These are phyloP conservation scores for Amphiprion percula DNA, from an alignment of 2,113 vertebrate species.

Conservation along the genomic window DNA sequence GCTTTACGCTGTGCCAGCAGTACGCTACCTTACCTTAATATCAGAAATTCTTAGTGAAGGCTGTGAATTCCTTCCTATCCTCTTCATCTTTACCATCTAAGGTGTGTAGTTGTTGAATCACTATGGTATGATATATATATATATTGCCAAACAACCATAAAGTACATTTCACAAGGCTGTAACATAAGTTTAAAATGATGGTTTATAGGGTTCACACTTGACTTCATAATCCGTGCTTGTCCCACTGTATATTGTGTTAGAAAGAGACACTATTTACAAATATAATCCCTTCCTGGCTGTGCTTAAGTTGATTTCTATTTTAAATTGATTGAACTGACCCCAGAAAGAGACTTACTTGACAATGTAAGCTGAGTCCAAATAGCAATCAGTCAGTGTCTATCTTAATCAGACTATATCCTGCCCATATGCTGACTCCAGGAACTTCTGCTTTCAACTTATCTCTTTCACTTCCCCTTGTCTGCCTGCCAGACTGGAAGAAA, in stretches of 20 bases:
- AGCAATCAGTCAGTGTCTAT: conserved; percentile 72
- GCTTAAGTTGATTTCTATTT: conserved; percentile 55
- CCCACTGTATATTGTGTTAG: neutral
- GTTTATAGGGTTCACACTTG: neutral
- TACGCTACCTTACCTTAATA: no score
- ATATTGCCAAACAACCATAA: conserved; percentile 2
- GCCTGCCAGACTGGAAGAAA: conserved; percentile 76
- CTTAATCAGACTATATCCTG: conserved; percentile 67
- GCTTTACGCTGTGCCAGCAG: no score
- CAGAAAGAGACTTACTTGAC: conserved; percentile 48
- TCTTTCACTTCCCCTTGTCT: conserved; percentile 70
- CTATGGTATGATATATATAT: conserved; percentile 7
- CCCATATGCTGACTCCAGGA: conserved; percentile 49
- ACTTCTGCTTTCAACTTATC: conserved; percentile 64
- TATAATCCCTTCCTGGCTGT: conserved; percentile 30
- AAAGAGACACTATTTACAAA: conserved; percentile 12
- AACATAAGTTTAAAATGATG: neutral
- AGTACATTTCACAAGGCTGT: neutral
- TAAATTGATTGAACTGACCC: conserved; percentile 54
- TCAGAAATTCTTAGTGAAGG: neutral
- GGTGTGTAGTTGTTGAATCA: neutral
- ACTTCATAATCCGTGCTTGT: conserved; percentile 6
- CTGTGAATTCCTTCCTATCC: neutral
- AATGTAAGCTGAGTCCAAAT: conserved; percentile 58
- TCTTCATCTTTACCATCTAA: neutral